Base-by-base conservation (phyloP, 2,888 invertebrate genomes). In the Morpho deidamia region DNA sequence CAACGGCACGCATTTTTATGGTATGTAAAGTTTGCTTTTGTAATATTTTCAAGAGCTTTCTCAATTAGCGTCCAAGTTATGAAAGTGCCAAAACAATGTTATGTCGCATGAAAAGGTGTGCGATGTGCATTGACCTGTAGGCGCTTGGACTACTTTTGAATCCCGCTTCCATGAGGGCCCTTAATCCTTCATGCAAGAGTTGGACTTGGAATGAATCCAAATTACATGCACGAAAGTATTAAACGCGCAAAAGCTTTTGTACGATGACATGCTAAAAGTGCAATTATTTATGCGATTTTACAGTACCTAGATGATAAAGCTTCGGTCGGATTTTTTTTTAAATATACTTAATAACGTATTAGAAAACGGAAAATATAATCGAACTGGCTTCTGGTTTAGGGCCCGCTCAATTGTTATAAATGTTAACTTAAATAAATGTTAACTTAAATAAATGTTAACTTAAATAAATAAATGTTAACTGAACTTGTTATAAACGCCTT, bases 151-250 rank as follows among this genome's bases (percentile, higher is more conserved):
- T 49, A 35, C 8, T 48, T 48, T 48, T 41, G 34, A 48, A 40
- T 41, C 10, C 42, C 42, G 12, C 33, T 41, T 34, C 34, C 49
- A 8, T n/a, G 23, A 42, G 41, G 41, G 49, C 42, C 49, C 49
- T 42, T 49, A 49, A 41, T 49, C 42, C 49, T 49, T 14, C 34
- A 40, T 14, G 11, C 39, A 46, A 49, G 49, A 42, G 49, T 11
- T 42, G 41, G 35, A 49, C 41, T 49, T 49, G 49, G 49, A 49
- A 49, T 14, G 49, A n/a, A 35, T 49, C 49, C 49, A 49, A 49
- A 42, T n/a, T 49, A 8, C 11, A 12, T 10, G 32, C 11, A 8
- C 48, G 41, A 42, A 41, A 48, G 32, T 34, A 49, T 34, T 42
- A 14, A 33, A 39, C 11, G 11, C 39, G 39, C n/a, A 38, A 38